Base-by-base conservation (phyloP, 2,797 vertebrate species). In the Cyclura pinguis region DNA sequence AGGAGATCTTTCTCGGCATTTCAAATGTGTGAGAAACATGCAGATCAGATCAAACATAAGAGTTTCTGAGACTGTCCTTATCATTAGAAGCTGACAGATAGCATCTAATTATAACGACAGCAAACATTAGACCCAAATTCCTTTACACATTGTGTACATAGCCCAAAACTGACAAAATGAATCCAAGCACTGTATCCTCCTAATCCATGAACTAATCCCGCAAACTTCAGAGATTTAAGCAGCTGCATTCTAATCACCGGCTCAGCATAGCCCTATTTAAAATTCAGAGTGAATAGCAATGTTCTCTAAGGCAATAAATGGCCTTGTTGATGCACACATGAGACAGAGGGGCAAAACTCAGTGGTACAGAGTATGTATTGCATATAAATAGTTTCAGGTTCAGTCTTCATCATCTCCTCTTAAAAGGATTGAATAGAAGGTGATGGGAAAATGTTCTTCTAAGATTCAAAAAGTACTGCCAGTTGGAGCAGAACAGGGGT, bases 61-160 rank as follows among this genome's bases (percentile, higher is more conserved):
- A 55, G n/a, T 95, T 89, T 96, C 96, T 94, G 90, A 91, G 6
- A 16, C 93, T 95, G 89, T 91, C 3, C 4, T 93, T 95, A 94
- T 95, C 93, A 94, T 96, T 95, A 94, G 94, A 93, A 94, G 93
- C 59, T 47, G 91, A 94, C 97, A 94, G 97, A 96, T 95, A 96
- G 89, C 69, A 93, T 95, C 95, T 96, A 97, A 97, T 97, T 97
- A 97, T 93, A 96, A 96, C 93, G 95, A 97, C 96, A 91, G 91
- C 92, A 96, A 96, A 97, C 97, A 97, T 97, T 97, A 97, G 95
- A 96, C 96, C 96, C 95, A 97, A 97, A 97, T 96, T 97, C 96
- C 91, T 93, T 87, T 95, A 96, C 95, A 93, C 90, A 94, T 84
- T 95, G 95, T 94, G 95, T 94, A 96, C 96, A 93, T 95, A 96